Evolutionary conservation across 2,797 vertebrate species (phyloP), one percentile per base, ranked within the genome.

Genomic region (Hafferia zeledoni): DNA sequence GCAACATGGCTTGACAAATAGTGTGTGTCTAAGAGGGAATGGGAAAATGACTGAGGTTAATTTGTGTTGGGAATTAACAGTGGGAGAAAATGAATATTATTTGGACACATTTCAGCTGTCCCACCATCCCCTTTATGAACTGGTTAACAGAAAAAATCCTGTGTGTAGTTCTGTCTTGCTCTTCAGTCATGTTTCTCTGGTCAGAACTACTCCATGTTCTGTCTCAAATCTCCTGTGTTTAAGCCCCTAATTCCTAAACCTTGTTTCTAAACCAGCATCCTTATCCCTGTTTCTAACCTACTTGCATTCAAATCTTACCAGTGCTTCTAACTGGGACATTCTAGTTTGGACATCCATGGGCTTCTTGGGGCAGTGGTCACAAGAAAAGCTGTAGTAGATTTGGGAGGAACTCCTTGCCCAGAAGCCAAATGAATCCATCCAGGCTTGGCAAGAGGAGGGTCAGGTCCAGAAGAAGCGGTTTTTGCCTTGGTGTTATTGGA

Each of bases 1-100:
- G 75, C 71, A 92, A 81, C 83, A 76, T 5, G 57, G 64, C 39
- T 86, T 94, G 88, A 95, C 46, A 80, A 81, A 93, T 84, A 80
- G 57, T 0, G 0, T 87, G 57, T 56, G 75, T 78, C 83, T 63
- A 56, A 77, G 88, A 87, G 39, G 44, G 28, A 83, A 80, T 31
- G 72, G 50, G 61, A 89, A 89, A 90, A 85, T 37, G 35, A 6
- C 46, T 59, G 65, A 87, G 75, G 50, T 82, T 94, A 89, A 91
- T 94, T 96, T 92, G 68, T 61, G 17, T 11, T 75, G 75, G 61
- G 60, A 78, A 81, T 91, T 92, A 94, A 74, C 53, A 23, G 0
- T 9, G n/a, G 56, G 25, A 61, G 9, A 4, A 77, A 86, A 64
- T 63, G 24, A 88, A 67, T 67, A 61, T 68, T 83, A 64, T n/a